Evolutionary conservation across 2,888 invertebrate genomes (phyloP), one percentile per base, ranked within the genome.

Genomic region (Pammene aurita): DNA sequence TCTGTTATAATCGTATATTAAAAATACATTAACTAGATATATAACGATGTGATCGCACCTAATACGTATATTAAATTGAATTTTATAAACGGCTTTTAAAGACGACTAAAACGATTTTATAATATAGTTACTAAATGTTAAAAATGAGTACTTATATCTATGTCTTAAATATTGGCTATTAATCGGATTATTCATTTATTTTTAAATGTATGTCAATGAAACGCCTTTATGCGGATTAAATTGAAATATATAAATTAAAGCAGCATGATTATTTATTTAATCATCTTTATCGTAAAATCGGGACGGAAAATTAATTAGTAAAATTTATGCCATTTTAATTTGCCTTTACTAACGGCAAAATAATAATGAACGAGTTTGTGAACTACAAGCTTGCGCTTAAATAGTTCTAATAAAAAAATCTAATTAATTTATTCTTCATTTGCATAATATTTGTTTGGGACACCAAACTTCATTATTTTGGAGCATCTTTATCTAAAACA

Each of bases 381-480:
- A 50, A 48, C 61, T 48, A 18, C 41, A 50, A 62, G 55, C 55
- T 55, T n/a, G 35, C 9, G 41, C 14, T 46, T 38, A 38, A 57
- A 44, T 18, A 67, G 42, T n/a, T 63, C 14, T 50, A n/a, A 57
- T 67, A 50, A 56, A n/a, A n/a, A n/a, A 50, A 42, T 44, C 34
- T 44, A 56, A 67, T 56, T 63, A 63, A 67, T 62, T 41, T 48
- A 61, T 56, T 50, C 48, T 14, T 50, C 14, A 50, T 67, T 63
- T 57, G 11, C 57, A 63, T 67, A 55, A 42, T 50, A 62, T 63
- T 67, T 50, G 56, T 42, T 62, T 62, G 16, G 7, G n/a, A 50
- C 63, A 48, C 11, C 50, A 50, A 67, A n/a, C n/a, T 67, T 63
- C 10, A 67, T 67, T 67, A 67, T 42, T 50, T 67, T 42, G 9